Base-by-base conservation (phyloP, 2,888 invertebrate species). In the Steromphala cineraria region DNA sequence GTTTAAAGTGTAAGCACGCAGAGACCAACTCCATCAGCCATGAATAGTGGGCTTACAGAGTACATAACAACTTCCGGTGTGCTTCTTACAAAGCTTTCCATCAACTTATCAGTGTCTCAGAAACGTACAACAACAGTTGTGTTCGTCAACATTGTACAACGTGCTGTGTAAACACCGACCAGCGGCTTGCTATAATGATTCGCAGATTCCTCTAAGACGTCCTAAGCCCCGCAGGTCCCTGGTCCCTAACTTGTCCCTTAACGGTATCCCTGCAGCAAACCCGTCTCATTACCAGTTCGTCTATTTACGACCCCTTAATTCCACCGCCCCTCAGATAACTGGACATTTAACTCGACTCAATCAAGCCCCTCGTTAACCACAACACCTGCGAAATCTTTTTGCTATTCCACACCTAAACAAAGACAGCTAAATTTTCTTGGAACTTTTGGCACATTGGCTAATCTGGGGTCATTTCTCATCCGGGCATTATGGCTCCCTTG, bases 361-460 rank as follows among this genome's bases (percentile, higher is more conserved):
- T 71, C 71, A 71, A 71, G 71, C 31, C 71, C 36, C 71, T 71
- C 71, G 71, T 71, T 71, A 36, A 71, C 71, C 71, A 36, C 71
- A 71, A 71, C 71, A 71, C 71, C 71, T 71, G 71, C 71, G 71
- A 71, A 71, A 71, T 71, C 71, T 31, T 71, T 31, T 71, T 40
- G 71, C 71, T 71, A 71, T 40, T 71, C 71, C 71, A 71, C 71
- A 40, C 71, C 71, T 71, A 71, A 71, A 71, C 71, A 71, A 71
- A 71, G 71, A 36, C 71, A 40, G 71, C 71, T 71, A 71, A 71
- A 71, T 31, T 36, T 71, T 71, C 71, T 19, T 31, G 71, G 71
- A 71, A 71, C 71, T 71, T 71, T 71, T 71, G 71, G 71, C 71
- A 71, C 71, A 71, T 71, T 71, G 71, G 36, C 40, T 71, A 71